Conservation (phyloP, 2,113 vertebrate genomes). For the Dicentrarchus labrax region DNA sequence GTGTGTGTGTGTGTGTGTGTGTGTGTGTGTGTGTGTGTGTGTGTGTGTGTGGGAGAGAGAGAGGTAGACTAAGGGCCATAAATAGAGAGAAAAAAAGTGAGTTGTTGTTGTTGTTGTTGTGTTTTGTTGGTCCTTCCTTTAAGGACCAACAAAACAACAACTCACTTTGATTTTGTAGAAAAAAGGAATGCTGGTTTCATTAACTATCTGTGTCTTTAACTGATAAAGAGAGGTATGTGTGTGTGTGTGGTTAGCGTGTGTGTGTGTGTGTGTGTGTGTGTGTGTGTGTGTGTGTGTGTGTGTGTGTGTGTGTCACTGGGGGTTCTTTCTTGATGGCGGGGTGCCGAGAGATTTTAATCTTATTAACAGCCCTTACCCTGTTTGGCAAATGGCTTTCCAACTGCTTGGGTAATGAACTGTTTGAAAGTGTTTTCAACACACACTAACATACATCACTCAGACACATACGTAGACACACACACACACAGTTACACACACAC, state of each 20-base stretch:
- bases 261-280: constrained; percentile 9
- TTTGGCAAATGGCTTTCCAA: constrained; percentile 82
- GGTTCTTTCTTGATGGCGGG: constrained; percentile 64
- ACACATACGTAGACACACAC: constrained; percentile 35
- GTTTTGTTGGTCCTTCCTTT: neutral
- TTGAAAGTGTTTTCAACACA: constrained; percentile 69
- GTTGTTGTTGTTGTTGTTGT: too few relatives aligned
- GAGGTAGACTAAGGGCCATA: neutral
- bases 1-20: constrained; percentile 6
- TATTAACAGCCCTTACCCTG: constrained; percentile 78
- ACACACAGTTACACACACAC: constrained; percentile 14
- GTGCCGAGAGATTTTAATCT: constrained; percentile 80
- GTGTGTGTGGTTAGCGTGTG: neutral
- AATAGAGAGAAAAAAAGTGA: constrained; percentile 8
- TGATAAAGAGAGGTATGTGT: constrained; percentile 1
- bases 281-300: constrained; percentile 29
- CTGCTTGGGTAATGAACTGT: constrained; percentile 82
- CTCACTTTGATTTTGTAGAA: constrained; percentile 40
- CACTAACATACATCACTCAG: constrained; percentile 61
- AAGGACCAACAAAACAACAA: constrained; percentile 45
- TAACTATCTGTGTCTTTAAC: constrained; percentile 46
- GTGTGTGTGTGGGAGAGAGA: constrained; percentile 16
- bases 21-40: constrained; percentile 6
- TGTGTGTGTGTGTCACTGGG: constrained; percentile 54
- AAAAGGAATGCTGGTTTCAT: constrained; percentile 48